phyloP scores from a whole-genome alignment of 2,797 vertebrate species.

The Trachurus trachurus region DNA sequence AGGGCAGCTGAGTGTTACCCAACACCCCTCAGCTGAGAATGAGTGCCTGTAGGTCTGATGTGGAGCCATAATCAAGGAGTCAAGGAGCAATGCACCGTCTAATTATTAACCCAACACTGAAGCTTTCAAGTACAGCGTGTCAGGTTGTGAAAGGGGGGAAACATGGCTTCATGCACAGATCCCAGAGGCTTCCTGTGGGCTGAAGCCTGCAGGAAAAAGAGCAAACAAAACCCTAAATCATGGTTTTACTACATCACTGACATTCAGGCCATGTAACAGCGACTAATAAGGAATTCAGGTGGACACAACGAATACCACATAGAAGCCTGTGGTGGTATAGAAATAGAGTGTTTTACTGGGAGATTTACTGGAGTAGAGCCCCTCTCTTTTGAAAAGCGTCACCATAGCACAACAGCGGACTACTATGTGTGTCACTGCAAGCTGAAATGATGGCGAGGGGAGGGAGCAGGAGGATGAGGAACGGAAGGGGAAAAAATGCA shows the following conservation, averaged over 20 bases:
- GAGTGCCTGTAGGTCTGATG: constrained; percentile 30
- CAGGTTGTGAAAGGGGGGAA: constrained; percentile 23
- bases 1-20: constrained; percentile 47
- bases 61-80: constrained; percentile 52
- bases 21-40: constrained; percentile 44
- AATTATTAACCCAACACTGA: constrained; percentile 70
- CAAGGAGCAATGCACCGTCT: constrained; percentile 34
- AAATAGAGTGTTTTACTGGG: constrained; percentile 43
- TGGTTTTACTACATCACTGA: constrained; percentile 37
- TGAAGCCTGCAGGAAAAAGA: constrained; percentile 4
- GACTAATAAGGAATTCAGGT: constrained; percentile 45
- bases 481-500: constrained; percentile 51
- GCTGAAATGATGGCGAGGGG: constrained; percentile 30
- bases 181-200: background rate
- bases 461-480: constrained; percentile 24
- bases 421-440: constrained; percentile 41
- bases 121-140: constrained; percentile 7
- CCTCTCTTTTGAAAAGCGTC: constrained; percentile 62
- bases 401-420: constrained; percentile 73
- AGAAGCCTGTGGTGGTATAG: constrained; percentile 26
- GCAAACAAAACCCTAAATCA: constrained; percentile 47
- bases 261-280: constrained; percentile 33
- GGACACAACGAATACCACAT: constrained; percentile 20
- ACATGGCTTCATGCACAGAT: constrained; percentile 30
- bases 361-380: constrained; percentile 65